Conservation (phyloP, 2,113 vertebrate species). For the Hypomesus transpacificus region DNA sequence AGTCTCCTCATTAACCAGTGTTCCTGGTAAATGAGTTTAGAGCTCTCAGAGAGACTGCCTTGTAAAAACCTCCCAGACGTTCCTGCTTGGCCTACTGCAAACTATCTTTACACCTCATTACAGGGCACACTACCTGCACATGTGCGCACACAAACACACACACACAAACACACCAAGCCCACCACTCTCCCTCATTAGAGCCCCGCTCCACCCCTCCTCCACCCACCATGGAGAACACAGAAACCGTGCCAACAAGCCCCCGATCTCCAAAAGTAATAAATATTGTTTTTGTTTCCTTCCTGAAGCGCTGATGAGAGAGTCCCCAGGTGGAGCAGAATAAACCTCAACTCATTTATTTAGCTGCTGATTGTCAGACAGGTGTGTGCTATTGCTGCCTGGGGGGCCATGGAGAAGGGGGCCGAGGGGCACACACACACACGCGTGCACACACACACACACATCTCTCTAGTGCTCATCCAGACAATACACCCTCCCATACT, state of each 20-base stretch:
- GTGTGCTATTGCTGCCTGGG: slow-evolving; percentile 12
- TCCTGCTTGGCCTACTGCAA: neutral
- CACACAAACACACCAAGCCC: no score
- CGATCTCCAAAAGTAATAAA: slow-evolving; percentile 70
- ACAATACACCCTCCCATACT: no score
- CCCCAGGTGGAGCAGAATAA: slow-evolving; percentile 43
- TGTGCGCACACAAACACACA: no score
- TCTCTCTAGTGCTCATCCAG: no score
- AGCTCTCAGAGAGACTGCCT: slow-evolving; percentile 20
- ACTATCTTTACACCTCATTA: slow-evolving; percentile 38
- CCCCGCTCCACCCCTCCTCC: slow-evolving; percentile 27
- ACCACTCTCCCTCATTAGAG: no score
- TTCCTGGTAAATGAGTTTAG: slow-evolving; percentile 31
- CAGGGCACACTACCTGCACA: neutral
- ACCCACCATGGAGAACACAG: slow-evolving; percentile 24
- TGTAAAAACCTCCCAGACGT: slow-evolving; percentile 13
- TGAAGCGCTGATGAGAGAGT: slow-evolving; percentile 49
- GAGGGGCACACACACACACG: no score
- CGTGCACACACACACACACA: no score
- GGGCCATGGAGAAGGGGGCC: no score
- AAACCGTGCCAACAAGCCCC: slow-evolving; percentile 51
- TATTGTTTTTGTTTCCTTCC: slow-evolving; percentile 50
- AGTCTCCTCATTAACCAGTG: slow-evolving; percentile 29
- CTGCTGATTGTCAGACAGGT: slow-evolving; percentile 1
- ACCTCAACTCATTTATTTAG: slow-evolving; percentile 54